These are phyloP conservation scores for Benitochromis conjunctus DNA, from an alignment of 2,113 vertebrate species.

Conservation along the genomic window DNA sequence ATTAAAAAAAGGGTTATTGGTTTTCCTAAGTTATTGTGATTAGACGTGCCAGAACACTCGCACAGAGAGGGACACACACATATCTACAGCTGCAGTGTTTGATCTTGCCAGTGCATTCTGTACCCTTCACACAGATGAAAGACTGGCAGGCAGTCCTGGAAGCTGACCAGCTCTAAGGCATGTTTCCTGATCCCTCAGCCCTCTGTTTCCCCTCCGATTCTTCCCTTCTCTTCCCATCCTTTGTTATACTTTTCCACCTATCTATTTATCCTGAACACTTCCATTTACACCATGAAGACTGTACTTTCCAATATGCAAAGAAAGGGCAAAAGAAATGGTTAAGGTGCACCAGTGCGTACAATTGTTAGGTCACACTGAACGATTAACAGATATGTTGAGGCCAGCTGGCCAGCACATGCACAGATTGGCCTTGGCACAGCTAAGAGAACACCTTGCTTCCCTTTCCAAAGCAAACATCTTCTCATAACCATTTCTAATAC, in stretches of 20 bases:
- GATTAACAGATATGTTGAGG: background rate
- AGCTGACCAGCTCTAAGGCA: background rate
- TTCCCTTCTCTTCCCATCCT: background rate
- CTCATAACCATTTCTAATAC: background rate
- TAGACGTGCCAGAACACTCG: background rate
- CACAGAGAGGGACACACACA: background rate
- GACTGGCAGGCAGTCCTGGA: conserved; percentile 9
- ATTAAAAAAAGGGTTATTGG: background rate
- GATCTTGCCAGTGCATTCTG: conserved; percentile 22
- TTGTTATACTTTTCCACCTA: background rate
- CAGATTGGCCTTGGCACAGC: background rate
- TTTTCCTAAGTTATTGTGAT: background rate
- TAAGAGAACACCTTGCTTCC: background rate
- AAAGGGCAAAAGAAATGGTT: background rate
- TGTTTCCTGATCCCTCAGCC: background rate
- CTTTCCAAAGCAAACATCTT: background rate
- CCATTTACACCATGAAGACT: background rate
- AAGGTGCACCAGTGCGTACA: background rate
- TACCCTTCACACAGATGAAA: conserved; percentile 32
- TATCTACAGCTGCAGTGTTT: background rate
- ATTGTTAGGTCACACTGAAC: background rate
- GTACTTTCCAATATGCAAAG: accelerated
- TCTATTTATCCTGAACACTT: background rate
- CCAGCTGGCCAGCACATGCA: background rate
- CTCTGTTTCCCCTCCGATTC: background rate